Percentiles rank a stretch among this genome's conserved stretches.
Evolutionary conservation across 2,888 invertebrate species (phyloP).

Genomic region (Nebria brevicollis): DNA sequence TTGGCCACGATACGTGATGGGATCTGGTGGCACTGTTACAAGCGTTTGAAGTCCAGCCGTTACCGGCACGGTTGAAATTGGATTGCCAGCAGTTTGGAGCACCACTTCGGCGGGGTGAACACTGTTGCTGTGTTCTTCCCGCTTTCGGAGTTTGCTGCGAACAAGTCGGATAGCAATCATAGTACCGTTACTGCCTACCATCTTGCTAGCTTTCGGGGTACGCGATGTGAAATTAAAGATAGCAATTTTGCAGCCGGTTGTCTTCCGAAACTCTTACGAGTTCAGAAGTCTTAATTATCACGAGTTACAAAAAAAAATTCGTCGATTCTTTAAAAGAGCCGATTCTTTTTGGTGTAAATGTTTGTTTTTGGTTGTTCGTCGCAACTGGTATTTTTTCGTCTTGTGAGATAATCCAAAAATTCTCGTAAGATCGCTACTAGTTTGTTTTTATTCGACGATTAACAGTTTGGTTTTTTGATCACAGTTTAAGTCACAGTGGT

Average conservation of each 20-base stretch:
- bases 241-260: conserved; percentile 60
- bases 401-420: not conserved
- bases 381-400: conserved; percentile 17
- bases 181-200: conserved; percentile 88
- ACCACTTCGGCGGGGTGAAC: conserved; percentile 75
- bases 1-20: conserved; percentile 73
- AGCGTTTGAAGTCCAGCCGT: conserved; percentile 56
- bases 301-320: conserved; percentile 20
- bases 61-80: conserved; percentile 55
- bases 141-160: conserved; percentile 88
- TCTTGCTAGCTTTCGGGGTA: conserved; percentile 63
- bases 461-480: not conserved
- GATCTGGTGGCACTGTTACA: conserved; percentile 63
- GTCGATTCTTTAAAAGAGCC: conserved; percentile 16
- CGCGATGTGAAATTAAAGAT: conserved; percentile 59
- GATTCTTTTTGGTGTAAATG: too few relatives aligned
- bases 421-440: not conserved
- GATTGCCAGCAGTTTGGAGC: conserved; percentile 67
- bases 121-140: conserved; percentile 80
- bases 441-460: not conserved
- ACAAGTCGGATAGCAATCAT: conserved; percentile 91
- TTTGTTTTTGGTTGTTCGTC: conserved; percentile 2
- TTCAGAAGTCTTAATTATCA: conserved; percentile 49
- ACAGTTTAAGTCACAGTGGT: conserved; percentile 1
- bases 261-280: conserved; percentile 53